phyloP scores from a whole-genome alignment of 2,797 vertebrate species.

The Heliangelus exortis region DNA sequence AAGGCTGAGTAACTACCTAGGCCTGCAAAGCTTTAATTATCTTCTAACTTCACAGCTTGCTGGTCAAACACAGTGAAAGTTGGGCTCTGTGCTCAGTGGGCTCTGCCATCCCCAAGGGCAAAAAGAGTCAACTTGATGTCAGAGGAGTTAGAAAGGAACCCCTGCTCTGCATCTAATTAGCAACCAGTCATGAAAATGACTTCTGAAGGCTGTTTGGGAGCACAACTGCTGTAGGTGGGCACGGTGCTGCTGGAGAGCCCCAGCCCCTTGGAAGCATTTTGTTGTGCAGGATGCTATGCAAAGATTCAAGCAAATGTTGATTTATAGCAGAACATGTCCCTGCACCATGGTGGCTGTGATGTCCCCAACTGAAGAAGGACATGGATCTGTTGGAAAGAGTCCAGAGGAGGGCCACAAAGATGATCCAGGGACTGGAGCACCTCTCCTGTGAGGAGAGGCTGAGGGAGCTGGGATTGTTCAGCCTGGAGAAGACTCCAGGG shows the following conservation, averaged over 20 bases:
- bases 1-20: background rate
- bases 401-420: too few relatives aligned
- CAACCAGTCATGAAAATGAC: background rate
- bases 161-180: background rate
- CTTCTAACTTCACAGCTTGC: background rate
- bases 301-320: background rate
- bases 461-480: too few relatives aligned
- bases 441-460: too few relatives aligned
- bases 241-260: background rate
- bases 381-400: too few relatives aligned
- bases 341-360: rapidly evolving
- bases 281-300: rapidly evolving
- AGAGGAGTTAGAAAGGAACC: background rate
- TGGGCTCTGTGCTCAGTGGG: background rate
- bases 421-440: too few relatives aligned
- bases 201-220: background rate
- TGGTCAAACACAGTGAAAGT: background rate
- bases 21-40: slow-evolving; percentile 16
- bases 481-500: too few relatives aligned
- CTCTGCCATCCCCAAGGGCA: background rate
- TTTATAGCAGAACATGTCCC: background rate
- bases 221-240: background rate
- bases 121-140: background rate
- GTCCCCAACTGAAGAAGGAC: too few relatives aligned
- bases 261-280: background rate